These are phyloP conservation scores for Stictonetta naevosa DNA, from an alignment of 2,113 vertebrate species.

Conservation along the genomic window DNA sequence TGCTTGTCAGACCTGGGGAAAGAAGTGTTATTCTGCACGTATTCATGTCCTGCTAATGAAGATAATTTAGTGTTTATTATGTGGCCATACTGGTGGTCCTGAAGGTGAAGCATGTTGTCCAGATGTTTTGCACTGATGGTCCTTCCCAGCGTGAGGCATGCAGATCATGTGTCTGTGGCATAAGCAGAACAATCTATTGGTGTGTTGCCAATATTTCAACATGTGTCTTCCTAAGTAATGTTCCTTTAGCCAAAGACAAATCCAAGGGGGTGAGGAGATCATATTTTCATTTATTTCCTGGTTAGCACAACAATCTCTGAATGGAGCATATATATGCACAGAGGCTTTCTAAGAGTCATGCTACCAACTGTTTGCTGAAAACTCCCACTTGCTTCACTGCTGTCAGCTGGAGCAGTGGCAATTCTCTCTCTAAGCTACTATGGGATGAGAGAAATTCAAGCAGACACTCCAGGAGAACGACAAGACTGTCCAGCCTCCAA, in stretches of 20 bases:
- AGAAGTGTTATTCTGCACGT: fast-evolving
- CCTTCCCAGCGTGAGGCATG: background rate
- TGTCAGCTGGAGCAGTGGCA: background rate
- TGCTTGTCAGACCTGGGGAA: background rate
- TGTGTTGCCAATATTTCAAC: background rate
- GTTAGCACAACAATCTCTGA: background rate
- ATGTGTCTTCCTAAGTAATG: background rate
- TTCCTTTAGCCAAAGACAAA: background rate
- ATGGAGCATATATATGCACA: background rate
- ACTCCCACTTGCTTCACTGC: background rate
- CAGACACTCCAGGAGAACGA: background rate
- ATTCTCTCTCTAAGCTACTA: background rate
- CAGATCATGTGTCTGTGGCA: background rate
- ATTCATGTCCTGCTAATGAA: background rate
- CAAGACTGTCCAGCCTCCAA: background rate
- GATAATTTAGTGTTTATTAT: background rate
- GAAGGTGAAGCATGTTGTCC: background rate
- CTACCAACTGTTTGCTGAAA: background rate
- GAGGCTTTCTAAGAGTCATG: background rate
- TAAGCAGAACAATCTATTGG: background rate
- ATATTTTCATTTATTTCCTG: background rate
- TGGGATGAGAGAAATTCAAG: background rate
- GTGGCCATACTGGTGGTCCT: background rate
- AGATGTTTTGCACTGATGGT: background rate
- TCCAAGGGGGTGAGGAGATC: fast-evolving